Conservation (phyloP, 2,797 vertebrate species). For the Myotis vivesi region DNA sequence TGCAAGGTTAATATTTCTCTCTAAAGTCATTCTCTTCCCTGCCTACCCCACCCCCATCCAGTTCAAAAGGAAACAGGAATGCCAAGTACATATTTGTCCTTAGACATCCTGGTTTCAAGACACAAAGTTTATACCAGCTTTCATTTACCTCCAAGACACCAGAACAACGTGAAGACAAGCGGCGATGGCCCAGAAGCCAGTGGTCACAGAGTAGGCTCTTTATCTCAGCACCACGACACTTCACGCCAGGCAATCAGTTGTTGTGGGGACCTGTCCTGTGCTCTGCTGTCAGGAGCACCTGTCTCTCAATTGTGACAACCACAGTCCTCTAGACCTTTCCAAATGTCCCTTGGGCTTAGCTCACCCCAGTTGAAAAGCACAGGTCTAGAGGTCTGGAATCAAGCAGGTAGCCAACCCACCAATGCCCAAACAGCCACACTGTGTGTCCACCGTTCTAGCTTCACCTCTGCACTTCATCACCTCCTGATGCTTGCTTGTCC, state of each 20-base stretch:
- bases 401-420: neutral
- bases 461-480: too few relatives aligned
- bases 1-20: constrained; percentile 79
- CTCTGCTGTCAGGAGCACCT: too few relatives aligned
- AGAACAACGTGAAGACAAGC: fast-evolving
- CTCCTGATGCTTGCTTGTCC: neutral
- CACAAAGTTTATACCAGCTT: neutral
- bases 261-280: fast-evolving
- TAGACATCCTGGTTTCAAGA: neutral
- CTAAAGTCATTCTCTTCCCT: constrained; percentile 41
- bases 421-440: fast-evolving
- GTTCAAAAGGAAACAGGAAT: constrained; percentile 49
- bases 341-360: neutral
- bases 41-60: neutral
- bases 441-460: fast-evolving
- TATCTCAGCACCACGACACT: fast-evolving
- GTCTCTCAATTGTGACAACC: neutral
- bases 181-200: fast-evolving
- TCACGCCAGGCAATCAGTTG: neutral
- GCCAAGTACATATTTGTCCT: constrained; percentile 48
- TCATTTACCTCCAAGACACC: neutral
- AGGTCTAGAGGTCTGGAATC: neutral
- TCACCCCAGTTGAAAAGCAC: neutral
- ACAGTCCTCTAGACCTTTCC: neutral
- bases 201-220: neutral